A percentile compares a stretch with the other conserved stretches of the same genome.
These are phyloP conservation scores for Epirrhoe alternata DNA, from an alignment of 2,888 invertebrate species.

Conservation along the genomic window DNA sequence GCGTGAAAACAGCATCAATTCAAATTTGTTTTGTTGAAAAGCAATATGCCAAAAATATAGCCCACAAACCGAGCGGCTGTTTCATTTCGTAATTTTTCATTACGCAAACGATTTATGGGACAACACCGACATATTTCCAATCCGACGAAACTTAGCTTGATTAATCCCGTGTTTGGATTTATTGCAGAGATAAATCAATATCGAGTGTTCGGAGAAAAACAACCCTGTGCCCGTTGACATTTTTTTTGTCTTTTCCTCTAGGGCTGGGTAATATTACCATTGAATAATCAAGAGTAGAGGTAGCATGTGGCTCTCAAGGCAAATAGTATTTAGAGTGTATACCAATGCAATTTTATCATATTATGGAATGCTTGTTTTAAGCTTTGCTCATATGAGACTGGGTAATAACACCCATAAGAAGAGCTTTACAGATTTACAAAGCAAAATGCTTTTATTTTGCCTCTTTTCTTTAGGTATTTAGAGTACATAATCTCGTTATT, in stretches of 20 bases:
- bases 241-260: constrained; percentile 60
- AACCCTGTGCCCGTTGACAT: constrained; percentile 55
- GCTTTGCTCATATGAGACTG: no score
- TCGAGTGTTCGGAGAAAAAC: constrained; percentile 61
- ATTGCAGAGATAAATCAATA: constrained; percentile 79
- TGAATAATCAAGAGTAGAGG: background rate
- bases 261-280: constrained; percentile 1
- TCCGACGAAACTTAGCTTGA: constrained; percentile 73
- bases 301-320: no score
- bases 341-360: no score
- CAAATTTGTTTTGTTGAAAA: constrained; percentile 18
- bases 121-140: constrained; percentile 62
- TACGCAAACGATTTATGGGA: constrained; percentile 41
- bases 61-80: constrained; percentile 33
- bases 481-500: constrained; percentile 36
- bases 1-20: background rate
- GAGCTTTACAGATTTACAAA: no score
- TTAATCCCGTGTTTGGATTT: constrained; percentile 79
- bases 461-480: no score
- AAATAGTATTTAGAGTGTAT: no score
- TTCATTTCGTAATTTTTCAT: constrained; percentile 45
- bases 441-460: no score
- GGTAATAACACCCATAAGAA: no score
- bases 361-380: no score
- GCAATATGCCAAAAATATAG: constrained; percentile 34